A percentile compares a stretch with the other conserved stretches of the same genome.
Evolutionary conservation across 1,140 invertebrate genomes (phyloP).

Genomic region (Stegodyphus mimosarum): DNA sequence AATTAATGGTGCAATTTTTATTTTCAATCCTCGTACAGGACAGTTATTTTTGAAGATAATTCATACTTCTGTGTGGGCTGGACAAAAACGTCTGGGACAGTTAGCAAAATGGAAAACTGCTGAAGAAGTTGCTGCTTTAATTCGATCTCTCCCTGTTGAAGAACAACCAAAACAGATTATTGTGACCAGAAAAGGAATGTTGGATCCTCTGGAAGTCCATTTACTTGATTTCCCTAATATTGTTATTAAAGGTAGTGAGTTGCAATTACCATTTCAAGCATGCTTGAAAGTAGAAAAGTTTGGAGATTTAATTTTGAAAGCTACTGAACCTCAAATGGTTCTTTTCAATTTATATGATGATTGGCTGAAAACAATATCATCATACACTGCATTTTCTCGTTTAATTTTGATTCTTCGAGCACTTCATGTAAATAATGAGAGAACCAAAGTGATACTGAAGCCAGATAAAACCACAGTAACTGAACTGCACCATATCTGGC

Average conservation of each 20-base stretch:
- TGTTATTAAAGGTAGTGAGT: conserved; percentile 98
- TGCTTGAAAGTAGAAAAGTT: conserved; percentile 99
- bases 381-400: conserved; percentile 94
- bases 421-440: conserved; percentile 98
- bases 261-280: conserved; percentile 99
- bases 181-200: conserved; percentile 98
- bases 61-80: conserved; percentile 99
- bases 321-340: conserved; percentile 99
- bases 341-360: conserved; percentile 99
- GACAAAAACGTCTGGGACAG: conserved; percentile 78
- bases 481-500: conserved; percentile 99
- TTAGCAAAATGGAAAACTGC: conserved; percentile 99
- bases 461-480: conserved; percentile 99
- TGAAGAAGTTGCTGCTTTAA: conserved; percentile 99
- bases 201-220: conserved; percentile 99
- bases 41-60: conserved; percentile 99
- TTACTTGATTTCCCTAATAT: conserved; percentile 99
- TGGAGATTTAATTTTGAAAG: conserved; percentile 98
- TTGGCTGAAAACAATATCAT: conserved; percentile 97
- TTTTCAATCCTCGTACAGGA: conserved; percentile 99
- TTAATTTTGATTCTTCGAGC: conserved; percentile 96
- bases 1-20: conserved; percentile 99
- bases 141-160: conserved; percentile 98
- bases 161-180: conserved; percentile 99
- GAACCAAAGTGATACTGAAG: conserved; percentile 97